Base-by-base conservation (phyloP, 2,797 vertebrate genomes). In the Falco biarmicus region DNA sequence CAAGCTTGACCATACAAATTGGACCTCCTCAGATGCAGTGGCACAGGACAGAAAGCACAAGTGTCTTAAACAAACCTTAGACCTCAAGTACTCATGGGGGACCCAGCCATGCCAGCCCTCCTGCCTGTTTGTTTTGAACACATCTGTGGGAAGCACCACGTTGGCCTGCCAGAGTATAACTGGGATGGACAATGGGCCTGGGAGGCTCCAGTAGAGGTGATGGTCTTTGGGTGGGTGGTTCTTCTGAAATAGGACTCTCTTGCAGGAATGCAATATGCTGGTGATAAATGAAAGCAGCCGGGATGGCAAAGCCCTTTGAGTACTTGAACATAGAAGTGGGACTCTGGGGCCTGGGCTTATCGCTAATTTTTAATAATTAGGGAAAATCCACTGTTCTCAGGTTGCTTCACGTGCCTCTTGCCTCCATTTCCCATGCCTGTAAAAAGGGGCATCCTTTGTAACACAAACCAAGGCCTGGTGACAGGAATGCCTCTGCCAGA, bases 71-170 rank as follows among this genome's bases (percentile, higher is more conserved):
- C 15, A 64, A 53, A 21, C 25, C 24, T 34, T 19, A 10, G 39
- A 20, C 34, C 37, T 64, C 1, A 0, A 34, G 18, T 15, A 48
- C 6, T 31, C 28, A 3, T 18, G n/a, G 45, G n/a, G 15, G 15
- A 47, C 7, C 8, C 22, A 37, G 4, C 16, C 19, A 6, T 7
- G 18, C 25, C 57, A 59, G 75, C 57, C 22, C 41, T 57, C 32
- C 43, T 69, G 48, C 14, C 48, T 9, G 8, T 60, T 41, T 31
- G 32, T 37, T n/a, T 63, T 82, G 47, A 51, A 59, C 20, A 39
- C 24, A 10, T 43, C 47, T 1, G 0, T 48, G 34, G 65, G 56
- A 64, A 32, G 26, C 57, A 65, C 26, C 3, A 0, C 5, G 34
- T 26, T 29, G 19, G 16, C 16, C 45, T 59, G 26, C 12, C 51